phyloP scores from a whole-genome alignment of 2,888 invertebrate genomes.

The Nomada fucata region DNA sequence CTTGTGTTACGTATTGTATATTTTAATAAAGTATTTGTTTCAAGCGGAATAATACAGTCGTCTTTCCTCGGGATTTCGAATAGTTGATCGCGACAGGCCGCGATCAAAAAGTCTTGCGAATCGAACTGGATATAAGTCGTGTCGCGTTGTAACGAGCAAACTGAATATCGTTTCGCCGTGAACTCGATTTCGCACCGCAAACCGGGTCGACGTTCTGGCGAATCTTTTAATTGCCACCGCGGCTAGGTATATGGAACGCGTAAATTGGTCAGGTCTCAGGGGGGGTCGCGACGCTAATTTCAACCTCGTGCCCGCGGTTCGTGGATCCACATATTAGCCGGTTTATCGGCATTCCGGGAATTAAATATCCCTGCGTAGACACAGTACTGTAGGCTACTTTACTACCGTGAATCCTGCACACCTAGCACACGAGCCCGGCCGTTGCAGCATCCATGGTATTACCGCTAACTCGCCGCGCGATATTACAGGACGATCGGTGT shows the following conservation, averaged over 20 bases:
- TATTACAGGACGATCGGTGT: constrained; percentile 30
- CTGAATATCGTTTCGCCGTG: background rate
- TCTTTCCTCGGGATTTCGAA: too few species aligned
- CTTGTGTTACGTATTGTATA: too few species aligned
- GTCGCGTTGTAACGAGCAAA: too few species aligned
- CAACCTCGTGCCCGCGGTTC: constrained; percentile 32
- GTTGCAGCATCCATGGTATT: constrained; percentile 51
- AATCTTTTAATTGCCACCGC: constrained; percentile 34
- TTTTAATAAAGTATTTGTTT: too few species aligned
- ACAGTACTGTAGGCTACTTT: constrained; percentile 65
- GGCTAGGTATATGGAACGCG: constrained; percentile 43
- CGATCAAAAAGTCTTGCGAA: constrained; percentile 4
- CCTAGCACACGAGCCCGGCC: constrained; percentile 30
- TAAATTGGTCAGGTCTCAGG: constrained; percentile 56
- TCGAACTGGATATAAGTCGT: background rate
- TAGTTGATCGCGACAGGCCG: too few species aligned
- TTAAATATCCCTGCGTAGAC: constrained; percentile 65
- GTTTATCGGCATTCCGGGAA: constrained; percentile 69
- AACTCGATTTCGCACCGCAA: constrained; percentile 6
- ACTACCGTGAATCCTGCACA: constrained; percentile 45
- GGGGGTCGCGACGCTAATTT: constrained; percentile 57
- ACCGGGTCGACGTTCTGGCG: constrained; percentile 24
- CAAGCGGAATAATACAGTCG: too few species aligned
- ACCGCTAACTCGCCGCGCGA: constrained; percentile 31
- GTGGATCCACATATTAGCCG: constrained; percentile 61